A percentile compares a stretch with the other conserved stretches of the same genome.
Conservation (phyloP, 2,888 invertebrate species). For the Eupithecia subumbrata region DNA sequence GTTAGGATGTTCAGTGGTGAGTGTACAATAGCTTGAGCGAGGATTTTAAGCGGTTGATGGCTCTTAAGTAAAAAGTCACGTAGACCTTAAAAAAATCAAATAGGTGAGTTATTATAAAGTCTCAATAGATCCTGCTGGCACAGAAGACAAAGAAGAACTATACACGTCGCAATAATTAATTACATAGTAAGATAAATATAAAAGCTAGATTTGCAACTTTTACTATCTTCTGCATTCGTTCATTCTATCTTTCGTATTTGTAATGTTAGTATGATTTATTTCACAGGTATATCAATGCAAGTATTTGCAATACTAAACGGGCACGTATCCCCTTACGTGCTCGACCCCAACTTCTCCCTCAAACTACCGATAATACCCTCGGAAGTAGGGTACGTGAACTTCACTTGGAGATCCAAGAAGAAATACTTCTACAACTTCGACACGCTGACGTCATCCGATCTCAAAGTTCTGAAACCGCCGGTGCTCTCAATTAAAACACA, state of each 20-base stretch:
- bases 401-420: conserved; percentile 95
- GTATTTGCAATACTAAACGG: conserved; percentile 96
- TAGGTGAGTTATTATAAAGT: too few species aligned
- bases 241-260: background rate
- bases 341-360: conserved; percentile 95
- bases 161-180: too few species aligned
- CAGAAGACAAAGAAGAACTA: too few species aligned
- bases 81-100: too few species aligned
- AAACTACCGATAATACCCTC: conserved; percentile 96
- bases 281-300: conserved; percentile 91
- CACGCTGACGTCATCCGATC: conserved; percentile 92
- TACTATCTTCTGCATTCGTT: too few species aligned
- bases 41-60: too few species aligned
- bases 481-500: conserved; percentile 93
- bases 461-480: conserved; percentile 93
- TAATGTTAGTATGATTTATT: background rate
- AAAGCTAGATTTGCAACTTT: too few species aligned
- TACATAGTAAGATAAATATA: too few species aligned
- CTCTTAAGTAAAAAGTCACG: too few species aligned
- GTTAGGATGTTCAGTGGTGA: conserved; percentile 95
- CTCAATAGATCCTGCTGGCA: too few species aligned
- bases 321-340: conserved; percentile 91
- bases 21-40: conserved; percentile 4
- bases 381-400: conserved; percentile 95
- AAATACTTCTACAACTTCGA: conserved; percentile 95